Percentiles rank a stretch among this genome's conserved stretches.
Conservation (phyloP, 2,797 vertebrate species). For the Eupleurogrammus muticus region DNA sequence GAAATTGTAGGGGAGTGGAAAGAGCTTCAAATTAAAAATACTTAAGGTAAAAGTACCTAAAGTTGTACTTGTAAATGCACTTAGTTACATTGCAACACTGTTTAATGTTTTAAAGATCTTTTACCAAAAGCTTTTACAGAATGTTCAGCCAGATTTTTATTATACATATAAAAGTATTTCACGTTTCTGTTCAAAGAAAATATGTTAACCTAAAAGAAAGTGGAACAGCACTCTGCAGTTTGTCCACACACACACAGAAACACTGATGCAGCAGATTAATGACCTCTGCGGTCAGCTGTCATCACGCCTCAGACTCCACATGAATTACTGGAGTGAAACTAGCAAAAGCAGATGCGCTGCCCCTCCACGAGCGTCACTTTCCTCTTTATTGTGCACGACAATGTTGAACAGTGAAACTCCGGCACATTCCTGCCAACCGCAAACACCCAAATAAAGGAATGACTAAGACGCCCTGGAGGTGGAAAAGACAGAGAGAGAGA, state of each 20-base stretch:
- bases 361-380: conserved; percentile 1
- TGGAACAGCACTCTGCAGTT: background rate
- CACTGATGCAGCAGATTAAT: conserved; percentile 11
- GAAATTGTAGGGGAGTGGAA: no score
- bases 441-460: conserved; percentile 55
- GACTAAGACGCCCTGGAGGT: conserved; percentile 30
- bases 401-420: conserved; percentile 34
- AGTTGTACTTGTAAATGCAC: no score
- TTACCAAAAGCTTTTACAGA: background rate
- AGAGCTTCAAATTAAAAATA: no score
- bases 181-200: background rate
- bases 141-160: background rate
- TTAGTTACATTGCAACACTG: no score
- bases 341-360: conserved; percentile 23
- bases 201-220: background rate
- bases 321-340: conserved; percentile 10
- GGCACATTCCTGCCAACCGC: conserved; percentile 43
- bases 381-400: conserved; percentile 3
- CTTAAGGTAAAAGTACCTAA: no score
- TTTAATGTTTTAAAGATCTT: no score
- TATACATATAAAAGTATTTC: background rate
- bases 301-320: conserved; percentile 31
- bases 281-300: conserved; percentile 19
- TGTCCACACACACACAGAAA: background rate
- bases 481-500: conserved; percentile 12